Conservation (phyloP, 2,888 invertebrate species). For the Limnephilus rhombicus region DNA sequence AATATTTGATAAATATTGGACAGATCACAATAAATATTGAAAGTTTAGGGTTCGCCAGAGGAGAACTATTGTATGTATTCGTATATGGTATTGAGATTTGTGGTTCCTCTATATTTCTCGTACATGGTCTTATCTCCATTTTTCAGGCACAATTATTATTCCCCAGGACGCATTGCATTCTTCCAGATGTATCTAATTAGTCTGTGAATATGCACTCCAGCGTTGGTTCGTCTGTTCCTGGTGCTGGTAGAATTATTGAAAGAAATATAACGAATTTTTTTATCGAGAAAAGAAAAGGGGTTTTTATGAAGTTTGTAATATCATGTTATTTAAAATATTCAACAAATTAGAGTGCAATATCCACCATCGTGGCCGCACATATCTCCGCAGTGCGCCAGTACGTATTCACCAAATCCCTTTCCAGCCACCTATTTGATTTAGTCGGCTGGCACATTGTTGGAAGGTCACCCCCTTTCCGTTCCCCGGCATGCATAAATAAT, state of each 20-base stretch:
- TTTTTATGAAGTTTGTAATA: not conserved
- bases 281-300: not conserved
- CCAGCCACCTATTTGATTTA: slow-evolving; percentile 22
- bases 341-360: not conserved
- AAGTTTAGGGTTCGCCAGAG: too few species aligned
- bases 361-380: slow-evolving; percentile 4
- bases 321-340: not conserved
- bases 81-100: too few species aligned
- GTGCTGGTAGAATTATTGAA: not conserved
- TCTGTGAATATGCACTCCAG: too few species aligned
- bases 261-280: not conserved
- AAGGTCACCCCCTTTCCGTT: slow-evolving; percentile 4
- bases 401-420: slow-evolving; percentile 3
- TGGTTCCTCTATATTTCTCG: too few species aligned
- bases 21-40: too few species aligned
- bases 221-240: too few species aligned
- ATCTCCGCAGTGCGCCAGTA: slow-evolving; percentile 42
- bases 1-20: too few species aligned
- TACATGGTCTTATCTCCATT: too few species aligned
- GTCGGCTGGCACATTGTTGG: not conserved
- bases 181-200: too few species aligned
- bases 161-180: too few species aligned
- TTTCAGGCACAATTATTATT: too few species aligned
- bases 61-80: too few species aligned
- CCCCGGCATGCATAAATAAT: slow-evolving; percentile 14